These are phyloP conservation scores for Streptopelia turtur DNA, from an alignment of 2,797 vertebrate species.

Conservation along the genomic window DNA sequence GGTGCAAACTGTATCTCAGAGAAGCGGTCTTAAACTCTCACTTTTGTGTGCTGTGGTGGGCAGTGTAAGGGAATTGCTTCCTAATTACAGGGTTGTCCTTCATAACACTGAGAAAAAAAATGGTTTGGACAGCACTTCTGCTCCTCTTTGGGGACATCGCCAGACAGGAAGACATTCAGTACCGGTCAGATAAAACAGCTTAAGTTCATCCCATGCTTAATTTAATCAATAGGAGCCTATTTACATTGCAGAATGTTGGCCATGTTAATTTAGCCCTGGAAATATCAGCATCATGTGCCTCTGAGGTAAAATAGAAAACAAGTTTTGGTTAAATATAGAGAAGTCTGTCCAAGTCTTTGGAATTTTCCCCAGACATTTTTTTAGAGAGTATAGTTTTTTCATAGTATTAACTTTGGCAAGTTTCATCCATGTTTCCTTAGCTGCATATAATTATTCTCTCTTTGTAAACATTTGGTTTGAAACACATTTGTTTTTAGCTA, in stretches of 20 bases:
- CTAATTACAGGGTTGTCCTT: constrained; percentile 84
- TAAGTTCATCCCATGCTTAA: constrained; percentile 78
- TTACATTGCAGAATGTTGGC: constrained; percentile 80
- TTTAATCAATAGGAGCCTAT: constrained; percentile 85
- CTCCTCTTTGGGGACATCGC: constrained; percentile 81
- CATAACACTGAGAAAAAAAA: constrained; percentile 85
- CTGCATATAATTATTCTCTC: neutral
- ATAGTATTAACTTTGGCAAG: neutral
- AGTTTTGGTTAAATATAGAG: constrained; percentile 46
- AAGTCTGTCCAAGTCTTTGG: constrained; percentile 29
- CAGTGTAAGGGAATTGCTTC: constrained; percentile 83
- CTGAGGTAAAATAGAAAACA: constrained; percentile 51
- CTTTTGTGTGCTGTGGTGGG: constrained; percentile 67
- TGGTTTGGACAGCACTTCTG: constrained; percentile 82
- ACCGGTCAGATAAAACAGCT: constrained; percentile 79
- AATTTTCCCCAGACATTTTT: neutral
- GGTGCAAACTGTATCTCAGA: constrained; percentile 52
- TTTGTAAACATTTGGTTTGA: neutral
- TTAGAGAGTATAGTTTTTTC: neutral
- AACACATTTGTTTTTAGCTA: neutral
- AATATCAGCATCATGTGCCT: constrained; percentile 74
- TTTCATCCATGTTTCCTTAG: neutral
- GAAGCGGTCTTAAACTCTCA: constrained; percentile 41
- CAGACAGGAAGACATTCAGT: constrained; percentile 79
- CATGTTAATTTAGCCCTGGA: constrained; percentile 81